Conservation (phyloP, 2,797 vertebrate genomes). For the Molothrus ater region DNA sequence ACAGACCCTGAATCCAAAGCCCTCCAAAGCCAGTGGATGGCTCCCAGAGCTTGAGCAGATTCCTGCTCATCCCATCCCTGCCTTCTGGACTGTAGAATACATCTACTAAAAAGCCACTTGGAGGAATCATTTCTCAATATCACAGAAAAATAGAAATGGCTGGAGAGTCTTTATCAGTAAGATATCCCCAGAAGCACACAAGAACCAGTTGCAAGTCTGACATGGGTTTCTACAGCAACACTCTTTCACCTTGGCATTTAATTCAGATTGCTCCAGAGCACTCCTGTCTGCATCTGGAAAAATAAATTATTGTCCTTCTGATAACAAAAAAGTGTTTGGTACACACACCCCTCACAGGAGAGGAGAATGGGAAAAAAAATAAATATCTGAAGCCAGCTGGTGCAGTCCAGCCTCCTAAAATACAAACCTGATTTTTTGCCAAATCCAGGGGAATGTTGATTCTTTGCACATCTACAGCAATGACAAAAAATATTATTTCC, state of each 20-base stretch:
- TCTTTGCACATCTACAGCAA: neutral
- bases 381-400: neutral
- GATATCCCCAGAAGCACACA: neutral
- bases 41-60: neutral
- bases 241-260: neutral
- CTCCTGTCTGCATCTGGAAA: neutral
- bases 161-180: neutral
- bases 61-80: neutral
- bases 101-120: neutral
- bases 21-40: neutral
- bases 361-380: neutral
- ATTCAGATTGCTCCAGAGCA: neutral
- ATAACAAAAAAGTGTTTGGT: neutral
- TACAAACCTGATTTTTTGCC: neutral
- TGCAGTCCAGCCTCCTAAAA: neutral
- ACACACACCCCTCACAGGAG: neutral
- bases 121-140: neutral
- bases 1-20: neutral
- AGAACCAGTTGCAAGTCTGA: neutral
- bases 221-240: slow-evolving; percentile 22
- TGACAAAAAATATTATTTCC: neutral
- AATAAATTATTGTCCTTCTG: neutral
- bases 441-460: neutral
- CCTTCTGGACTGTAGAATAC: neutral
- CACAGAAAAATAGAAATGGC: neutral